Evolutionary conservation across 1,140 invertebrate genomes (phyloP).

Genomic region (Pinna nobilis): DNA sequence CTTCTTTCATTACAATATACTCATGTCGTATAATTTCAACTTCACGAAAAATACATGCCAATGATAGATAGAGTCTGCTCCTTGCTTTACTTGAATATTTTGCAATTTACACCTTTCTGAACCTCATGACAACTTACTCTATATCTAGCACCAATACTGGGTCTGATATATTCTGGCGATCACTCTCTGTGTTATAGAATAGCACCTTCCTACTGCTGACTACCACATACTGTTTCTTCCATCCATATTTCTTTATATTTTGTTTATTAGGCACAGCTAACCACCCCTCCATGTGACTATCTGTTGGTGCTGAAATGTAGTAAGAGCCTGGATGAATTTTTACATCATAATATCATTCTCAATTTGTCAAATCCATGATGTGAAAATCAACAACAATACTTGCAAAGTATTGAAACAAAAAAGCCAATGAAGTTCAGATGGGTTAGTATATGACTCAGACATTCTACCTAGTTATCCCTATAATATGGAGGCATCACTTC

Average conservation of each 20-base stretch:
- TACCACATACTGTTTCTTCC: conserved; percentile 98
- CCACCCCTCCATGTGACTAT: conserved; percentile 94
- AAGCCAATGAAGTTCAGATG: too few relatives aligned
- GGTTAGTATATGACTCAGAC: too few relatives aligned
- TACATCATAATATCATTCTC: not conserved
- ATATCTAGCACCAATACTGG: conserved; percentile 96
- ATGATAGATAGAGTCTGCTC: too few relatives aligned
- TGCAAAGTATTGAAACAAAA: too few relatives aligned
- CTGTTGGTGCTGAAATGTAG: conserved; percentile 62
- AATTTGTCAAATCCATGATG: too few relatives aligned
- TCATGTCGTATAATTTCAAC: too few relatives aligned
- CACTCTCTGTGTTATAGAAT: conserved; percentile 96
- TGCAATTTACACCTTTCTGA: not conserved
- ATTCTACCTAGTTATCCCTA: too few relatives aligned
- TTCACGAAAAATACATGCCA: too few relatives aligned
- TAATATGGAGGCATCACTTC: too few relatives aligned
- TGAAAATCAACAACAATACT: too few relatives aligned
- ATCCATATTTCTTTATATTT: conserved; percentile 95
- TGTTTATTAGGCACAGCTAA: conserved; percentile 95
- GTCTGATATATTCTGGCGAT: conserved; percentile 93
- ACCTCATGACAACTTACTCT: conserved; percentile 79
- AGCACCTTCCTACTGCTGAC: conserved; percentile 98
- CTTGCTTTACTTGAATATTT: too few relatives aligned
- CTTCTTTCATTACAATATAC: too few relatives aligned
- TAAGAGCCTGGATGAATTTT: not conserved